Evolutionary conservation across 2,888 invertebrate genomes (phyloP), one percentile per base, ranked within the genome.

Genomic region (Athalia rosae): DNA sequence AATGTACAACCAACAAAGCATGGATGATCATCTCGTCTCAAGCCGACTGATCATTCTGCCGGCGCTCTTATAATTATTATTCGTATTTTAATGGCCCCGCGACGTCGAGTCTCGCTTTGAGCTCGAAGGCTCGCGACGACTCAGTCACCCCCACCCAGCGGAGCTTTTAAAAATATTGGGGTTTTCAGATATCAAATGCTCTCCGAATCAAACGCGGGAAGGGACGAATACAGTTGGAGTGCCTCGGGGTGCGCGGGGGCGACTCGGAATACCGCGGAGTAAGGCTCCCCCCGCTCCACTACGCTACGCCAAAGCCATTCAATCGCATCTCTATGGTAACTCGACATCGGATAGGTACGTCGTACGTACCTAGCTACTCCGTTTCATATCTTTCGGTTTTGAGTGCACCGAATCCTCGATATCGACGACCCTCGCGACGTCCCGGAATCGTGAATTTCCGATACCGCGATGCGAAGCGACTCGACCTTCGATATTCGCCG

Each of bases 121-220:
- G 85, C 85, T 84, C 82, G 83, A 79, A 76, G 84, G 77, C 69
- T 77, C 77, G 62, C 47, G 62, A 61, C 82, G 82, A 82, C 77
- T 78, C 77, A 76, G 59, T 28, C 50, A 58, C 59, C 61, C 76
- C 61, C 76, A 61, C 61, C 74, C 74, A 74, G 82, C 83, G 80
- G 86, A 87, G 89, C 89, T 89, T 89, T 89, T 89, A 89, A 89
- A 89, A 89, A 89, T 89, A 89, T 89, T 89, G 89, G 87, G 85
- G 89, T 89, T 89, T 89, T 88, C 85, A 87, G 88, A 89, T 89
- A 89, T 85, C 86, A 84, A 86, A 84, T 83, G 83, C 84, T 76
- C 79, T 77, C 78, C 79, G 80, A 81, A 82, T 82, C 81, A 82
- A 82, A 81, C 82, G 80, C 77, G 80, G 78, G 79, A 80, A 80